These are phyloP conservation scores for Sphenodon punctatus DNA, from an alignment of 2,797 vertebrate species.

Conservation along the genomic window DNA sequence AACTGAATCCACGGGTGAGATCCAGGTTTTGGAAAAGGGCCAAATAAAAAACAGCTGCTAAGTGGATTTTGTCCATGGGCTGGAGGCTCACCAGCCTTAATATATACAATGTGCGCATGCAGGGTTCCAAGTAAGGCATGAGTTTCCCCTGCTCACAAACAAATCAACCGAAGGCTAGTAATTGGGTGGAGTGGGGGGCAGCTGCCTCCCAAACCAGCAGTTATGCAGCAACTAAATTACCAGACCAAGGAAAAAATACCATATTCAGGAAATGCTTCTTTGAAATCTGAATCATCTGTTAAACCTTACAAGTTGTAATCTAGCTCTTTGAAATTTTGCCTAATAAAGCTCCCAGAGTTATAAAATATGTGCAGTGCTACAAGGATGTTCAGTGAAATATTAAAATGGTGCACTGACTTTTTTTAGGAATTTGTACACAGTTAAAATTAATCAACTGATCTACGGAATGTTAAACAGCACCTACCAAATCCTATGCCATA, in stretches of 20 bases:
- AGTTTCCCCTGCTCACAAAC: not conserved
- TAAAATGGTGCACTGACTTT: not conserved
- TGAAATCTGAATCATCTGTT: not conserved
- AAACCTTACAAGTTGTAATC: not conserved
- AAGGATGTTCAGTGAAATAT: not conserved
- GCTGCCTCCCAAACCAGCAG: not conserved
- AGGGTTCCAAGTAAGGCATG: not conserved
- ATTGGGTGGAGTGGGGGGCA: not conserved
- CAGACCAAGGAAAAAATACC: not conserved
- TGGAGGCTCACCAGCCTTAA: too few relatives aligned
- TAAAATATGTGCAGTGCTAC: not conserved
- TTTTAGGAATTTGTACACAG: not conserved
- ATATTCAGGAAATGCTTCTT: not conserved
- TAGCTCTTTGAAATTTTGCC: not conserved
- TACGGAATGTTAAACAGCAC: not conserved
- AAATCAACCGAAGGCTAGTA: not conserved
- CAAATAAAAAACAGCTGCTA: too few relatives aligned
- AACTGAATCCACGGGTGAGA: too few relatives aligned
- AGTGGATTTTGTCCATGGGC: too few relatives aligned
- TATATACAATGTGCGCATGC: not conserved
- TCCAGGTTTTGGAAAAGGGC: too few relatives aligned
- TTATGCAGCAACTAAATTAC: not conserved
- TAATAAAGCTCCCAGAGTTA: not conserved
- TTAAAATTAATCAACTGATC: not conserved
- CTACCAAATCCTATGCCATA: fast-evolving